phyloP scores from a whole-genome alignment of 2,888 invertebrate species.

The Chouioia cunea region DNA sequence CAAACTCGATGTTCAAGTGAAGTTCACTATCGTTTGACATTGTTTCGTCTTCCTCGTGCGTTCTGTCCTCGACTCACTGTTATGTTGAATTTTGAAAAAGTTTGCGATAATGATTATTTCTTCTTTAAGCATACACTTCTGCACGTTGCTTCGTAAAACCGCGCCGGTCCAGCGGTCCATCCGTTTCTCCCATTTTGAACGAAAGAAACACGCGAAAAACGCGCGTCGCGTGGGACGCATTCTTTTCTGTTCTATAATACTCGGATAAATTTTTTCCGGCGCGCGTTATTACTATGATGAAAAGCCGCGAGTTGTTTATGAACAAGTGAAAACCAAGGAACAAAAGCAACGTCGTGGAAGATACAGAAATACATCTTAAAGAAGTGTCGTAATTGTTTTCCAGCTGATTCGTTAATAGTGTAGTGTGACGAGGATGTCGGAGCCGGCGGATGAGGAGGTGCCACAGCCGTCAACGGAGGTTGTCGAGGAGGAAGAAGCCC shows the following conservation, averaged over 20 bases:
- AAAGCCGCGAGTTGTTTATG: slow-evolving; percentile 18
- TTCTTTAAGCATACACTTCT: no score
- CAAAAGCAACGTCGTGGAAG: not conserved
- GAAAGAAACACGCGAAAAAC: slow-evolving; percentile 17
- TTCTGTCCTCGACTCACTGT: no score
- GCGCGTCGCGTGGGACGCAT: not conserved
- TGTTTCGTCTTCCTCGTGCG: no score
- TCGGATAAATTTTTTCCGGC: no score
- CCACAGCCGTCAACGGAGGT: no score
- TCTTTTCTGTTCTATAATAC: not conserved
- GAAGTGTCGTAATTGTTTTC: no score
- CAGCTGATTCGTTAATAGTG: not conserved
- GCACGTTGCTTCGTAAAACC: slow-evolving; percentile 24
- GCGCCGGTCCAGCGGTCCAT: slow-evolving; percentile 32
- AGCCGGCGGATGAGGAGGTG: slow-evolving; percentile 17
- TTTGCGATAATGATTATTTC: no score
- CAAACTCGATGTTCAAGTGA: slow-evolving; percentile 58
- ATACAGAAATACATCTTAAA: no score
- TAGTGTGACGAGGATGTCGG: slow-evolving; percentile 30
- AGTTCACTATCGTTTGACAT: slow-evolving; percentile 48
- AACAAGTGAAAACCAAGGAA: not conserved
- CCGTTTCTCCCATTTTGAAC: slow-evolving; percentile 39
- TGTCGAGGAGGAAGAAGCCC: no score
- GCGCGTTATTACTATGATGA: slow-evolving; percentile 12
- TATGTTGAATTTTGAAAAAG: no score